phyloP scores from a whole-genome alignment of 2,888 invertebrate genomes.

The Euplexia lucipara region DNA sequence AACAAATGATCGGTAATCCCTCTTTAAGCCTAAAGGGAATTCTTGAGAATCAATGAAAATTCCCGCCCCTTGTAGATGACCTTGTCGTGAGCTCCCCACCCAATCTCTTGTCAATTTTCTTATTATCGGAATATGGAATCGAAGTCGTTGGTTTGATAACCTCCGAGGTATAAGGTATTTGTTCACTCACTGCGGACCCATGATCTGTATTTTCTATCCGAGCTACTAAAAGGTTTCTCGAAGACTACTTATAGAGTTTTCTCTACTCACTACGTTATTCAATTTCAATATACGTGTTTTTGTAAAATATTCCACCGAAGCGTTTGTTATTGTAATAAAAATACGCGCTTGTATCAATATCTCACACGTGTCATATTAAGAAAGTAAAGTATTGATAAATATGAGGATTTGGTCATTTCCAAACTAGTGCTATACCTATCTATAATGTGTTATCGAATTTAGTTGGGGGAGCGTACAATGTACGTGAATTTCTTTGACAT shows the following conservation, averaged over 20 bases:
- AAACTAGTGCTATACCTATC: slow-evolving; percentile 60
- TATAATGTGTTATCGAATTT: slow-evolving; percentile 73
- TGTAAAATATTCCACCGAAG: slow-evolving; percentile 20
- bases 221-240: slow-evolving; percentile 38
- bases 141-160: slow-evolving; percentile 52
- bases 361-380: slow-evolving; percentile 1
- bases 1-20: slow-evolving; percentile 70
- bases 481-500: slow-evolving; percentile 81
- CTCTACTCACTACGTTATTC: slow-evolving; percentile 31
- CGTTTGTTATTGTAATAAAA: slow-evolving; percentile 9
- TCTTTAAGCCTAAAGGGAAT: slow-evolving; percentile 62
- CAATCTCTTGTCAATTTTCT: slow-evolving; percentile 71
- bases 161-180: slow-evolving; percentile 55
- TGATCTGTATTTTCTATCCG: slow-evolving; percentile 50
- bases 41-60: slow-evolving; percentile 66
- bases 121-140: slow-evolving; percentile 69
- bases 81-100: slow-evolving; percentile 58
- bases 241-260: slow-evolving; percentile 43
- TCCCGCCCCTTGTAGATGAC: slow-evolving; percentile 54
- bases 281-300: slow-evolving; percentile 31
- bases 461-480: slow-evolving; percentile 53
- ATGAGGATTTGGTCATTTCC: slow-evolving; percentile 60
- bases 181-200: slow-evolving; percentile 42
- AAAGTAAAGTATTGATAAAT: slow-evolving; percentile 4
- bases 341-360: slow-evolving; percentile 14